Evolutionary conservation across 92 coral and sea anemone genomes (phyloP), one percentile per base, ranked within the genome.

Genomic region (Meandrina meandrites): DNA sequence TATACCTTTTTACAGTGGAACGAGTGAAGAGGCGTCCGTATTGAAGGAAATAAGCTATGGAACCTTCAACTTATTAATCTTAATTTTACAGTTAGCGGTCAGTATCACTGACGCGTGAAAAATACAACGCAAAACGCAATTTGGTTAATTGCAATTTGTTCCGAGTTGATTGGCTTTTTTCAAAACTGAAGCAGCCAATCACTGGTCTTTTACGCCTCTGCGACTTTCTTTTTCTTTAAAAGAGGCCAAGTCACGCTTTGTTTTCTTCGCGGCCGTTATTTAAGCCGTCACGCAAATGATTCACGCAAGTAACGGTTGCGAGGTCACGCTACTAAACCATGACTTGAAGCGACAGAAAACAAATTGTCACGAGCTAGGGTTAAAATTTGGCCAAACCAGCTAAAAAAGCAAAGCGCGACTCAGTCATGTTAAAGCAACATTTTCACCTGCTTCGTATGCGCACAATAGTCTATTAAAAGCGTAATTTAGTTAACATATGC

Each of bases 141-240:
- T 24, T 62, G 69, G 30, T 24, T 24, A 24, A 12, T 62, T 24
- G 69, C 69, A 24, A 8, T 7, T 32, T 14, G 32, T 34, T 71
- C 76, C n/a, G 76, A 71, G 76, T 71, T 32, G 76, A 35, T 71
- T 71, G 78, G 51, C n/a, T 24, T 27, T 8, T 66, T 66, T 16
- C 48, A 18, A 73, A 16, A 72, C 32, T n/a, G 5, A 24, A 31
- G 24, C 22, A 72, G 4, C 50, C 76, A 72, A 73, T 73, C 48
- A 35, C 48, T 16, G 51, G 12, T 21, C 7, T 16, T 71, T 71
- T 34, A 34, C 76, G 34, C 37, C 27, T 22, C 45, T 34, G 76
- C 48, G 22, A 22, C n/a, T 71, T 57, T 57, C 27, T 27, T 6
- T 57, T 19, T 4, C 4, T 57, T 57, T 57, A 19, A 57, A 57